These are phyloP conservation scores for Zygothrica quintamaculata DNA, from an alignment of 2,888 invertebrate species.

Conservation along the genomic window DNA sequence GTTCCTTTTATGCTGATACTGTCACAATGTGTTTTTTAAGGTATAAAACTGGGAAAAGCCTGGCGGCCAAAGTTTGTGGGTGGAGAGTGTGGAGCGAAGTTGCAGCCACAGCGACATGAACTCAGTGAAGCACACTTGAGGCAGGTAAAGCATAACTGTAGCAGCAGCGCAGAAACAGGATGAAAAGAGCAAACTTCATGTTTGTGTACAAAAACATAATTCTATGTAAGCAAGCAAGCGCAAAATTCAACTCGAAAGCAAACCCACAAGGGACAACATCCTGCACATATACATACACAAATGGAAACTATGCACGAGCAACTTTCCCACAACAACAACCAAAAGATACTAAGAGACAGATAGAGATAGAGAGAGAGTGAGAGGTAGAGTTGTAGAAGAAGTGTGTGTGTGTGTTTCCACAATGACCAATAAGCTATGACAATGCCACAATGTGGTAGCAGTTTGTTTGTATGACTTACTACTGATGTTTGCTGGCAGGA, in stretches of 20 bases:
- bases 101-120: background rate
- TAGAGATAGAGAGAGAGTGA: too few species aligned
- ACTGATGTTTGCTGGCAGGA: constrained; percentile 9
- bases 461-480: constrained; percentile 8
- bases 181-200: constrained; percentile 49
- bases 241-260: constrained; percentile 33
- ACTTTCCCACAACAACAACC: constrained; percentile 41
- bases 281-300: constrained; percentile 1
- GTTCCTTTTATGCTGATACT: constrained; percentile 31
- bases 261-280: constrained; percentile 38
- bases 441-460: constrained; percentile 47
- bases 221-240: constrained; percentile 60
- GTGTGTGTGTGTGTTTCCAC: constrained; percentile 32
- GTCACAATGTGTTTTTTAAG: constrained; percentile 12
- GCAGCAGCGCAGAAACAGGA: constrained; percentile 6
- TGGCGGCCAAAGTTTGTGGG: constrained; percentile 28
- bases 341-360: too few species aligned
- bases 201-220: constrained; percentile 63
- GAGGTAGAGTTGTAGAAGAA: too few species aligned
- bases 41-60: constrained; percentile 33
- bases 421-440: constrained; percentile 63
- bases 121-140: constrained; percentile 38
- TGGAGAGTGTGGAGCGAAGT: constrained; percentile 3
- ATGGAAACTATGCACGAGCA: constrained; percentile 55
- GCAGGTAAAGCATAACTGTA: constrained; percentile 18